Evolutionary conservation across 37 sponge, comb jelly and placozoan species (phyloP).

Genomic region (Crambe crambe): DNA sequence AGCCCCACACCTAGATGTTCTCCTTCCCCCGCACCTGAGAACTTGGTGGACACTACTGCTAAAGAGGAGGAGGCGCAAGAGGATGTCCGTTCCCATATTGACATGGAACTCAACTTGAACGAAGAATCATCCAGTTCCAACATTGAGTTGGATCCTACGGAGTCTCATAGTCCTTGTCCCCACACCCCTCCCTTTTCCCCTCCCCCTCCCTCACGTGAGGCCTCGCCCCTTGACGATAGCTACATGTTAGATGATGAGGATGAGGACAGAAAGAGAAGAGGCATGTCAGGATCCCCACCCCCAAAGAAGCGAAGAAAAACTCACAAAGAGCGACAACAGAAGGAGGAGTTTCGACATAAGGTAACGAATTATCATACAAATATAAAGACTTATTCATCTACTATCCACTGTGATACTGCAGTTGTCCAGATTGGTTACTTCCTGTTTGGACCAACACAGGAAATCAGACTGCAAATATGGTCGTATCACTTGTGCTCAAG

Average conservation of each 20-base stretch:
- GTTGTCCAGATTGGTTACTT: constrained; percentile 86
- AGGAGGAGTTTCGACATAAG: constrained; percentile 50
- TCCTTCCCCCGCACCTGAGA: not conserved
- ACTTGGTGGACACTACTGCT: not conserved
- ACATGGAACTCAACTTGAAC: no score
- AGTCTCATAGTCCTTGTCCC: not conserved
- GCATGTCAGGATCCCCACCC: no score
- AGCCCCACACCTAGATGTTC: no score
- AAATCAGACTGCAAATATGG: constrained; percentile 96
- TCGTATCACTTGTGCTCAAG: constrained; percentile 80
- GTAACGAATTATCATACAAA: not conserved
- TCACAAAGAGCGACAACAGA: not conserved
- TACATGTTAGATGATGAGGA: not conserved
- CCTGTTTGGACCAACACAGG: constrained; percentile 83
- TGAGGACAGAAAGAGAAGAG: no score
- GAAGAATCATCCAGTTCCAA: not conserved
- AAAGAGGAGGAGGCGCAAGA: not conserved
- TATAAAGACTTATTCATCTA: not conserved
- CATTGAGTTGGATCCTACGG: not conserved
- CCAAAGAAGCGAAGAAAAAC: constrained; percentile 22
- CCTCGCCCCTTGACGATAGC: not conserved
- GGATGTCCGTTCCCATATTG: not conserved
- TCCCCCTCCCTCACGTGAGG: not conserved
- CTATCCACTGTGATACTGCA: constrained; percentile 1
- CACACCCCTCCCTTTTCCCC: constrained; percentile 11